Conservation (phyloP, 2,113 vertebrate species). For the Channa maculata region DNA sequence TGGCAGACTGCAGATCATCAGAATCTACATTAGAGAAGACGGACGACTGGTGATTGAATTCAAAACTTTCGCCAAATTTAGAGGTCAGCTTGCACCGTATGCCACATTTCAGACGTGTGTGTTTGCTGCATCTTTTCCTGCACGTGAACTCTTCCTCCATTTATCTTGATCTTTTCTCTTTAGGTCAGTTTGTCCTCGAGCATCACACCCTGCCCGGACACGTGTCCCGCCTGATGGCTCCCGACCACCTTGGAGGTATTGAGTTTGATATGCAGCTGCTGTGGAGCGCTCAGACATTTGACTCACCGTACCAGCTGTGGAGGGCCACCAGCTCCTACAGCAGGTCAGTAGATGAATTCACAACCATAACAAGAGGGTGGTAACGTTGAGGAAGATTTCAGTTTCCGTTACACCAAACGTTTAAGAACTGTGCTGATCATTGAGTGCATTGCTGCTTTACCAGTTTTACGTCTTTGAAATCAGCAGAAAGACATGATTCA, state of each 20-base stretch:
- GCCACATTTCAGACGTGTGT: no score
- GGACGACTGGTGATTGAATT: slow-evolving; percentile 97
- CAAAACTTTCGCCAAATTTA: slow-evolving; percentile 97
- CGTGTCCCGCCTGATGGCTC: slow-evolving; percentile 91
- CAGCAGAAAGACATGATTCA: no score
- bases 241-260: slow-evolving; percentile 95
- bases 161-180: background rate
- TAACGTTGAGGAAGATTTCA: no score
- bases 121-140: no score
- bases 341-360: slow-evolving; percentile 80
- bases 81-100: slow-evolving; percentile 82
- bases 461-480: no score
- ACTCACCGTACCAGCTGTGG: slow-evolving; percentile 97
- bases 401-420: no score
- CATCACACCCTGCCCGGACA: slow-evolving; percentile 95
- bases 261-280: slow-evolving; percentile 95
- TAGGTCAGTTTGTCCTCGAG: slow-evolving; percentile 95
- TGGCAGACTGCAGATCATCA: slow-evolving; percentile 94
- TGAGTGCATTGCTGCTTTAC: no score
- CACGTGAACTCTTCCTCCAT: no score
- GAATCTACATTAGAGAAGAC: slow-evolving; percentile 97
- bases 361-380: no score
- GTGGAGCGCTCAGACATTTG: slow-evolving; percentile 97
- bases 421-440: no score
- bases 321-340: slow-evolving; percentile 97